Evolutionary conservation across 2,113 vertebrate species (phyloP), one percentile per base, ranked within the genome.

Genomic region (Macroglossus sobrinus): DNA sequence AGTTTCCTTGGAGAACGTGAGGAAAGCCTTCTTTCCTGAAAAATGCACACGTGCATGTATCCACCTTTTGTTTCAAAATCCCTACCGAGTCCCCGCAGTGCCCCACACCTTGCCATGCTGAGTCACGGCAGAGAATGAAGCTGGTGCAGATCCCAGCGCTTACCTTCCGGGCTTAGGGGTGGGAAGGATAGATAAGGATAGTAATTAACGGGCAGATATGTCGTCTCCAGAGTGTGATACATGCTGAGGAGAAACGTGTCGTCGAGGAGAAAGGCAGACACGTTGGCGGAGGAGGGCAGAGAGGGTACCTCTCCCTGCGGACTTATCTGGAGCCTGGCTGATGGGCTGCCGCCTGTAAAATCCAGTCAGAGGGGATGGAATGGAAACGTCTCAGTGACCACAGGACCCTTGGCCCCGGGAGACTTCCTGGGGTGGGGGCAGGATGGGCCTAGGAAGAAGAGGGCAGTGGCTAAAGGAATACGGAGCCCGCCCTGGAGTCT

Each of bases 271-370:
- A 4, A 15, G 69, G 45, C 13, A 47, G 57, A 6, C 40, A 16
- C 7, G 1, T 14, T 0, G 11, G 28, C 3, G 22, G 50, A 10
- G 71, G 59, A 75, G 40, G 57, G 40, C n/a, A 5, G 35, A 35
- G 35, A 2, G 0, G 50, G 6, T 0, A 4, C n/a, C 18, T 4
- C 1, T 40, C 47, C 22, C 40, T 45, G 43, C 15, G 15, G 26
- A 66, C 35, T 8, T 1, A 21, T 1, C 30, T 2, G 22, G 21
- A 53, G 76, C 59, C 35, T 12, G 3, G 18, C 50, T 5, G 53
- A 15, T 0, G 53, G 16, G 74, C 55, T 40, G n/a, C 38, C 7
- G 22, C 74, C 80, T 61, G 22, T 24, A 28, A 64, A 59, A 40
- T 61, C 80, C 15, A 78, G 12, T 5, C 26, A 21, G 93, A 30